Evolutionary conservation across 2,113 vertebrate genomes (phyloP).

Genomic region (Poeciliopsis occidentalis): DNA sequence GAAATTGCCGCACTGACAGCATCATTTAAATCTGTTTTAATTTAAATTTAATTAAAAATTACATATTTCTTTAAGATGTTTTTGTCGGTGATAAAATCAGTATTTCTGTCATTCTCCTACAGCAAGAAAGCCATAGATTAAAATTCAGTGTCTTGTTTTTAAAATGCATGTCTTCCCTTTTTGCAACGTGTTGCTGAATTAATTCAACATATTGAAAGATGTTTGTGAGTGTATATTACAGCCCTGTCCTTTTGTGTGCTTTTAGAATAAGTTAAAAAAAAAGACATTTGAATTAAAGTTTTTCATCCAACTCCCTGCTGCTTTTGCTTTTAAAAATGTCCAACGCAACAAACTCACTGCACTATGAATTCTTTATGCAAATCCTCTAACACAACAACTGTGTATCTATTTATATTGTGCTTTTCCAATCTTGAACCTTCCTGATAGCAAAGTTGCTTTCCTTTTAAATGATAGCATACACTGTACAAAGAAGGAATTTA

Average conservation of each 20-base stretch:
- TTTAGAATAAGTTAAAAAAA: background rate
- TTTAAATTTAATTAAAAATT: background rate
- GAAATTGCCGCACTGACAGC: background rate
- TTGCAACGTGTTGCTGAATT: slow-evolving; percentile 18
- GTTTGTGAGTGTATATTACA: slow-evolving; percentile 10
- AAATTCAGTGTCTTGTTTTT: slow-evolving; percentile 1
- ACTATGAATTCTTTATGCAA: background rate
- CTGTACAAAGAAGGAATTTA: background rate
- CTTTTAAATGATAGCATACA: background rate
- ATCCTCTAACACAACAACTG: background rate
- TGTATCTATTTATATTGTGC: background rate
- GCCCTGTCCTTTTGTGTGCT: background rate
- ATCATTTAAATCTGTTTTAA: background rate
- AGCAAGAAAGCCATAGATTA: slow-evolving; percentile 3
- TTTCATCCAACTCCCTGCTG: background rate
- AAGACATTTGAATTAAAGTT: slow-evolving; percentile 31
- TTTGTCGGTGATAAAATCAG: background rate
- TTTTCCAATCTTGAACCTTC: background rate
- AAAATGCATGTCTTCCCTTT: background rate
- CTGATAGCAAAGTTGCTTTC: background rate
- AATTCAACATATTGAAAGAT: slow-evolving; percentile 22
- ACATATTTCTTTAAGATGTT: too few species aligned
- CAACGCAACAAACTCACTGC: background rate
- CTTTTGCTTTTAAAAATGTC: background rate
- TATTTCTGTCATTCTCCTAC: background rate